Base-by-base conservation (phyloP, 1,140 invertebrate genomes). In the Plectus sambesii region DNA sequence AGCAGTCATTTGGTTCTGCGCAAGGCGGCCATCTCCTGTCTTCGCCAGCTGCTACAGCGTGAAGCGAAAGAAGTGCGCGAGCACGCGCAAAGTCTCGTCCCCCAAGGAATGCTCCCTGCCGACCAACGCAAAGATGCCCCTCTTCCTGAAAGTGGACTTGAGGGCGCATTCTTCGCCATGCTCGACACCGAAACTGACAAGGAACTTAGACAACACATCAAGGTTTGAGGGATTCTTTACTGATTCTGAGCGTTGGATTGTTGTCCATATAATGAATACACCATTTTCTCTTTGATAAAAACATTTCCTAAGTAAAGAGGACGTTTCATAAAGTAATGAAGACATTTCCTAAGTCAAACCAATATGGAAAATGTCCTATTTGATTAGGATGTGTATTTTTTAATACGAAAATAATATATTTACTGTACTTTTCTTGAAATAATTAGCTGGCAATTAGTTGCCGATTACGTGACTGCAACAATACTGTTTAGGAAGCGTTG, bases 41-140 rank as follows among this genome's bases (percentile, higher is more conserved):
- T 98, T 17, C 78, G 92, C 1, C 94, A 98, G 68, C 70, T 99
- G 43, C 83, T 87, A 2, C 93, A 97, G 68, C 78, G 89, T 40
- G 92, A 98, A 70, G 89, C 93, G 0, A 83, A 82, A 60, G 87
- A 96, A 74, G 86, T 98, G 3, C 92, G 87, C 69, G 83, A 88
- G 58, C 81, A 90, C 69, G 87, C 87, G 0, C 74, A 87, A 70
- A 79, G 77, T 12, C 69, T 83, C 30, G 77, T 78, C 5, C 79
- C 79, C 76, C 51, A 56, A 29, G 74, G 78, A 47, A 74, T 75
- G 2, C 77, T 78, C 47, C n/a, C n/a, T n/a, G n/a, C n/a, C n/a
- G 71, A 69, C 58, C 49, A 66, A 47, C 47, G 70, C 68, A 60
- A 56, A 49, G 30, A 51, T 23, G 36, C 43, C 8, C 42, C 49